Percentiles rank a stretch among this genome's conserved stretches.
phyloP scores from a whole-genome alignment of 1,140 invertebrate genomes.

The Aphaenogaster floridana region DNA sequence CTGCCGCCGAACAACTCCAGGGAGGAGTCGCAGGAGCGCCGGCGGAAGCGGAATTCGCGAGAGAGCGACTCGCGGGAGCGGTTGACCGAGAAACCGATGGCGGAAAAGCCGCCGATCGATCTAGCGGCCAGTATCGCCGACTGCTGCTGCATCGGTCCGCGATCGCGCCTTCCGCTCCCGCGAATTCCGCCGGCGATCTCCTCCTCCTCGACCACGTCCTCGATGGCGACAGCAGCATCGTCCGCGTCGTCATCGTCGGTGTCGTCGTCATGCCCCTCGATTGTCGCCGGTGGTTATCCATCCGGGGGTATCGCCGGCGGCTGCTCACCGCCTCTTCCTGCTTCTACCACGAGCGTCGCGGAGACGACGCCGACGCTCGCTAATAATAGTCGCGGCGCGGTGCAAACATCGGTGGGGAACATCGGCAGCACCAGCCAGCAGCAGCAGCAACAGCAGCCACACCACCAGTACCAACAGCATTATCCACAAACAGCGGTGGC shows the following conservation, averaged over 20 bases:
- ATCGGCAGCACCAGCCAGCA: constrained; percentile 67
- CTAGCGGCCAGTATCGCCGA: constrained; percentile 79
- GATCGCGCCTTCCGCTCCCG: constrained; percentile 81
- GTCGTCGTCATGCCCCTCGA: constrained; percentile 53
- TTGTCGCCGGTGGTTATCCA: constrained; percentile 30
- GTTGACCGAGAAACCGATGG: constrained; percentile 74
- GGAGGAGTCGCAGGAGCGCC: constrained; percentile 78
- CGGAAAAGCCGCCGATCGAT: constrained; percentile 75
- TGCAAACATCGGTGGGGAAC: constrained; percentile 79
- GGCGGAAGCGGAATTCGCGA: constrained; percentile 76
- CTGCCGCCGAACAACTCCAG: constrained; percentile 76
- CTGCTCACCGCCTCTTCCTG: constrained; percentile 70
- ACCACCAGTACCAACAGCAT: constrained; percentile 61
- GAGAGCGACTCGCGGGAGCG: constrained; percentile 79
- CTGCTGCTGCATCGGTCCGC: constrained; percentile 84
- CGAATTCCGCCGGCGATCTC: constrained; percentile 65
- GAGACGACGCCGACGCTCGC: constrained; percentile 73
- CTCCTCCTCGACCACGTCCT: constrained; percentile 20
- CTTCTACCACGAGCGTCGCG: constrained; percentile 67
- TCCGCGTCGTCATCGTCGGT: constrained; percentile 37
- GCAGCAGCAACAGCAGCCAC: constrained; percentile 53
- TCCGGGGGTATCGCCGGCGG: constrained; percentile 56
- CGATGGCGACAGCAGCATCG: constrained; percentile 12
- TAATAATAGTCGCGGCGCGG: constrained; percentile 85
- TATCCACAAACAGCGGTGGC: constrained; percentile 58